Percentiles rank a stretch among this genome's conserved stretches.
Evolutionary conservation across 2,113 vertebrate genomes (phyloP).

Genomic region (Rhabdomys dilectus): DNA sequence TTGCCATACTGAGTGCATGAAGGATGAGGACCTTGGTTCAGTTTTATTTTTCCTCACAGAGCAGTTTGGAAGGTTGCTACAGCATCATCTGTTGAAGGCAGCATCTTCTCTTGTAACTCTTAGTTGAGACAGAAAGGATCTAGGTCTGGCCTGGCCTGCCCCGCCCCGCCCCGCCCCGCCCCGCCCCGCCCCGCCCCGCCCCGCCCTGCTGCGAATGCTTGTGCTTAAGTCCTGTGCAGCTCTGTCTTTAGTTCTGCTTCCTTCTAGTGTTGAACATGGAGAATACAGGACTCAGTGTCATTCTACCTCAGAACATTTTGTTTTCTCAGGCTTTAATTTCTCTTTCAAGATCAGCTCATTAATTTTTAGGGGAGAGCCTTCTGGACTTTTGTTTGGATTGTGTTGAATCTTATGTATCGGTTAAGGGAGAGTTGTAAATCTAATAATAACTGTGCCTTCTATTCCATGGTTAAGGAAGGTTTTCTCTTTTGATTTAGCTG

Average conservation of each 20-base stretch:
- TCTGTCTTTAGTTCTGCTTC: not conserved
- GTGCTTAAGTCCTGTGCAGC: accelerated
- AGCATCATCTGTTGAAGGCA: not conserved
- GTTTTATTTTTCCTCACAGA: not conserved
- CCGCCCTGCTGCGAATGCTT: not conserved
- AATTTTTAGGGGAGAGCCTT: not conserved
- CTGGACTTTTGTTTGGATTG: not conserved
- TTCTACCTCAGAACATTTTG: not conserved
- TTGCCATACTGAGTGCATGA: not conserved
- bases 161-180: too few relatives aligned
- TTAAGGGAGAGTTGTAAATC: not conserved
- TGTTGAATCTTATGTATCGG: not conserved
- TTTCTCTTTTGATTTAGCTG: not conserved
- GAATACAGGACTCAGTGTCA: not conserved
- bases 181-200: too few relatives aligned
- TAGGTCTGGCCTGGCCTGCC: not conserved
- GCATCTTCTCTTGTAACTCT: not conserved
- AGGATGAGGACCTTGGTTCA: not conserved
- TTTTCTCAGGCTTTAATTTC: not conserved
- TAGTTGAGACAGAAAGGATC: not conserved
- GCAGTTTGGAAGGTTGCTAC: not conserved
- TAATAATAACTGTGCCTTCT: not conserved
- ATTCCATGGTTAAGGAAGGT: not conserved
- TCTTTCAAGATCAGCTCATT: not conserved
- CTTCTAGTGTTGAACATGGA: not conserved